Evolutionary conservation across 2,888 invertebrate genomes (phyloP).

Genomic region (Ormyrus nitidulus): DNA sequence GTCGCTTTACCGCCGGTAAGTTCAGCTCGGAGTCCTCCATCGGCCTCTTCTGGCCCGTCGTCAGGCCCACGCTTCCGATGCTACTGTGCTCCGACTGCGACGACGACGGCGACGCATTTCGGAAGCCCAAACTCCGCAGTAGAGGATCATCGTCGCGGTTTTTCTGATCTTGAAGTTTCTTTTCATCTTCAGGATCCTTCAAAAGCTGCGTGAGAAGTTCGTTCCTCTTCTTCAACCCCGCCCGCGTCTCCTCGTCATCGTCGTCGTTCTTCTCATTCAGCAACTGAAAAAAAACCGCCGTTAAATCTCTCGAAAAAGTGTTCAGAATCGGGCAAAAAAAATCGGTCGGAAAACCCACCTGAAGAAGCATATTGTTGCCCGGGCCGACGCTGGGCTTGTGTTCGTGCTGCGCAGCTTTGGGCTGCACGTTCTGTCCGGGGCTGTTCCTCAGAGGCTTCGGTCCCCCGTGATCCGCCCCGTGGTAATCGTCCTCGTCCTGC

Average conservation of each 20-base stretch:
- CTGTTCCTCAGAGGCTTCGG: constrained; percentile 37
- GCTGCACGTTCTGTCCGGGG: constrained; percentile 25
- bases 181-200: constrained; percentile 77
- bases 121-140: constrained; percentile 79
- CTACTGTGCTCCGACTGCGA: constrained; percentile 75
- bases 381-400: constrained; percentile 65
- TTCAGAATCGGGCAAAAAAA: no score
- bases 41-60: constrained; percentile 79
- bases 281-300: constrained; percentile 77
- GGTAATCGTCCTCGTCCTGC: constrained; percentile 80
- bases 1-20: constrained; percentile 75
- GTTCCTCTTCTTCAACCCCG: constrained; percentile 79
- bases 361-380: constrained; percentile 81
- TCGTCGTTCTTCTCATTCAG: constrained; percentile 89
- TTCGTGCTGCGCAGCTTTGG: constrained; percentile 41
- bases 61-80: constrained; percentile 66
- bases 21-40: constrained; percentile 79
- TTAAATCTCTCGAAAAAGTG: background rate
- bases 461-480: constrained; percentile 54
- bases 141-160: constrained; percentile 77
- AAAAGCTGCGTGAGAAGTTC: constrained; percentile 80
- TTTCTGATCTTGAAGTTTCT: constrained; percentile 70
- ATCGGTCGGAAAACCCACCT: constrained; percentile 74
- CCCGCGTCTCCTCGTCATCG: constrained; percentile 82
- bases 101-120: constrained; percentile 76